Evolutionary conservation across 2,888 invertebrate genomes (phyloP).

Genomic region (Tetheella fluctuosa): DNA sequence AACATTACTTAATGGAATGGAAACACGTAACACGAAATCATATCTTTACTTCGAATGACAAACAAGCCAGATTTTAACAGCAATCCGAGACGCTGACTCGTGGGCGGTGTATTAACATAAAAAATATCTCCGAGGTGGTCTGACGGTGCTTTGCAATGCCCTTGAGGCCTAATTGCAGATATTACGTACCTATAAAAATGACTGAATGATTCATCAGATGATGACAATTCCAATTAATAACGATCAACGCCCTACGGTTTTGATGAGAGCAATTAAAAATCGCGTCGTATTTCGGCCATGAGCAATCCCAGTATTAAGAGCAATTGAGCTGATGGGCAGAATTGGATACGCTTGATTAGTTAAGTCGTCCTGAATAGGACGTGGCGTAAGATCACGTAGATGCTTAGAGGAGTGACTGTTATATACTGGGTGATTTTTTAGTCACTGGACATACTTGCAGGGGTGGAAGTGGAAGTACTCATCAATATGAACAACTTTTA

Average conservation of each 20-base stretch:
- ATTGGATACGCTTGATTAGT: slow-evolving; percentile 79
- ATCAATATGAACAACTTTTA: no score
- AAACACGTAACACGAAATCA: slow-evolving; percentile 1
- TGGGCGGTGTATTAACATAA: slow-evolving; percentile 9
- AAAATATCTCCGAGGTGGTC: slow-evolving; percentile 12
- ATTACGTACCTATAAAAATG: slow-evolving; percentile 24
- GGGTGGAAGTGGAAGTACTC: no score
- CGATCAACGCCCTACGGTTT: slow-evolving; percentile 41
- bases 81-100: background rate
- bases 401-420: slow-evolving; percentile 15
- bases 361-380: slow-evolving; percentile 70
- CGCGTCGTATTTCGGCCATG: slow-evolving; percentile 67
- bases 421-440: no score
- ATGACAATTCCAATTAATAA: slow-evolving; percentile 50
- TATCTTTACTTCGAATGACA: slow-evolving; percentile 8
- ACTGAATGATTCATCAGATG: slow-evolving; percentile 26
- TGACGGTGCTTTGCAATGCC: background rate
- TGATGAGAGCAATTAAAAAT: slow-evolving; percentile 69
- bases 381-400: slow-evolving; percentile 52
- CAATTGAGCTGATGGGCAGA: slow-evolving; percentile 79
- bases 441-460: no score
- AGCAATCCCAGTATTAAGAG: slow-evolving; percentile 74
- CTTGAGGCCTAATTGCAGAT: slow-evolving; percentile 10
- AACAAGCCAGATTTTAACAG: slow-evolving; percentile 1
- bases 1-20: slow-evolving; percentile 3